Conservation (phyloP, 2,113 vertebrate species). For the Prunella himalayana region DNA sequence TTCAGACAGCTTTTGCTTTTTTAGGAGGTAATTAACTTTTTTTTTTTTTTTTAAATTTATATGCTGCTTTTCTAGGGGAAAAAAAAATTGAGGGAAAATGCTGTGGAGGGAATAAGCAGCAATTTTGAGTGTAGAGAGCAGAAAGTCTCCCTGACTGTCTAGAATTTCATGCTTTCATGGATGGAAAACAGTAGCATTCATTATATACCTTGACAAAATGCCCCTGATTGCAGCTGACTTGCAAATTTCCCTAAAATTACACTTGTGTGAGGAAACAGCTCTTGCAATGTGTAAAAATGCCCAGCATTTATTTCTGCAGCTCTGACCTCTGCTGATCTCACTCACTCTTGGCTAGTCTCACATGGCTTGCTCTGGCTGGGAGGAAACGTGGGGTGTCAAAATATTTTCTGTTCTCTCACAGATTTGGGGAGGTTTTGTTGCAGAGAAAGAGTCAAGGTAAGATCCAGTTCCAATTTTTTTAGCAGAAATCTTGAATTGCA, state of each 20-base stretch:
- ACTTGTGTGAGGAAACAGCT: constrained; percentile 43
- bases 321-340: constrained; percentile 20
- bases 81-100: background rate
- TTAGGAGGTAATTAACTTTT: constrained; percentile 12
- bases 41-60: background rate
- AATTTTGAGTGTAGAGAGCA: background rate
- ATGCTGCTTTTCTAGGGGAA: background rate
- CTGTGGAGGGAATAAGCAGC: constrained; percentile 6
- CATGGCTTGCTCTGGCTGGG: background rate
- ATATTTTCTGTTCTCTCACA: background rate
- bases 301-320: background rate
- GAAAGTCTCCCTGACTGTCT: constrained; percentile 16
- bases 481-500: background rate
- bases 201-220: constrained; percentile 24
- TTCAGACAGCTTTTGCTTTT: background rate
- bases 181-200: constrained; percentile 50
- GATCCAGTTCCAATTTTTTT: background rate
- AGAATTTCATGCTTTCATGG: constrained; percentile 37
- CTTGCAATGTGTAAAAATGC: constrained; percentile 41
- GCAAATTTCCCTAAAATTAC: constrained; percentile 56
- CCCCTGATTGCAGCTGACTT: constrained; percentile 49
- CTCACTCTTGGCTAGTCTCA: constrained; percentile 14
- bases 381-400: background rate
- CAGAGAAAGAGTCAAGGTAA: background rate
- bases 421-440: background rate